A percentile compares a stretch with the other conserved stretches of the same genome.
phyloP scores from a whole-genome alignment of 2,797 vertebrate genomes.

The Selene dorsalis region DNA sequence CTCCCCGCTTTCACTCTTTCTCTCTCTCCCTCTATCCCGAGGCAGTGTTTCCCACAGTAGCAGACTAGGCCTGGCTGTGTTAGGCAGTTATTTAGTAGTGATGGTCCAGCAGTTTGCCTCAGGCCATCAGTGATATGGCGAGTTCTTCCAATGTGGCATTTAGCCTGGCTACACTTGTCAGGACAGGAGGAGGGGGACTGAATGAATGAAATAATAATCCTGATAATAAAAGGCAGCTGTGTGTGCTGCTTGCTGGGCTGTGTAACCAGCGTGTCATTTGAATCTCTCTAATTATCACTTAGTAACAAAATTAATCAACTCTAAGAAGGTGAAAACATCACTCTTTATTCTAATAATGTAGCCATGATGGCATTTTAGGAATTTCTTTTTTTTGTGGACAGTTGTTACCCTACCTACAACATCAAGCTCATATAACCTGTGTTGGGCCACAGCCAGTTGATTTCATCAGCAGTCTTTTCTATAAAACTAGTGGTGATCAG shows the following conservation, averaged over 20 bases:
- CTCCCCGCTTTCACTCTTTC: slow-evolving; percentile 20
- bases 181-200: background rate
- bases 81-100: slow-evolving; percentile 49
- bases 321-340: background rate
- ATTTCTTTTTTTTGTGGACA: background rate
- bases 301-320: background rate
- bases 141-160: slow-evolving; percentile 47
- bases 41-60: slow-evolving; percentile 34
- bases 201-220: slow-evolving; percentile 8
- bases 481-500: too few relatives aligned
- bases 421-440: background rate
- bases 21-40: slow-evolving; percentile 41
- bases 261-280: background rate
- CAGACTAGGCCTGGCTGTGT: slow-evolving; percentile 35
- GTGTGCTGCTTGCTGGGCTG: background rate
- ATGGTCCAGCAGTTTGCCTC: slow-evolving; percentile 53
- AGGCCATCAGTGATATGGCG: slow-evolving; percentile 33
- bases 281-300: background rate
- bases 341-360: background rate
- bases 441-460: background rate
- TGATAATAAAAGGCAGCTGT: background rate
- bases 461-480: too few relatives aligned
- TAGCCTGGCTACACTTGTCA: slow-evolving; percentile 16
- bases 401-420: too few relatives aligned
- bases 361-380: background rate